Evolutionary conservation across 2,113 vertebrate species (phyloP).

Genomic region (Asarcornis scutulata): DNA sequence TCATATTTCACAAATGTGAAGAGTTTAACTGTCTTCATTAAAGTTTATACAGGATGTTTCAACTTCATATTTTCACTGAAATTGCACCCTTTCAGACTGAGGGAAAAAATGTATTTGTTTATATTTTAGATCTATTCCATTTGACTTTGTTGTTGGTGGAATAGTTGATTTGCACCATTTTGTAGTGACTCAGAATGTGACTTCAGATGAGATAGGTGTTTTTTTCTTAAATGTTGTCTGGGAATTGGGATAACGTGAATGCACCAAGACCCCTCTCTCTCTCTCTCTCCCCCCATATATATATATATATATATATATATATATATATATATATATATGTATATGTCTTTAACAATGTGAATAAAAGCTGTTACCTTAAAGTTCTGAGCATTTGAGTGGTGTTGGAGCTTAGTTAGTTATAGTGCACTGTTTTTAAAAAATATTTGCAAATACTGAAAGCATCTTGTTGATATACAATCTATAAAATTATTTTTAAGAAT

Average conservation of each 20-base stretch:
- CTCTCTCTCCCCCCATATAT: too few species aligned
- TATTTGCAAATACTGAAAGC: neutral
- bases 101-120: neutral
- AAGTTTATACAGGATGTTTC: constrained; percentile 31
- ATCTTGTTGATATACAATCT: neutral
- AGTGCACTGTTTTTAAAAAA: neutral
- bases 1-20: constrained; percentile 51
- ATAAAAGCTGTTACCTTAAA: neutral
- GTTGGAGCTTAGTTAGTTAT: neutral
- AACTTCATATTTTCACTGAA: constrained; percentile 13
- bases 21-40: constrained; percentile 60
- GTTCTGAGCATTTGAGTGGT: neutral
- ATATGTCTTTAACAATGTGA: neutral
- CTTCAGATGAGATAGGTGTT: neutral
- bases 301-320: too few species aligned
- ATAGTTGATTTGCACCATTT: neutral
- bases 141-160: neutral
- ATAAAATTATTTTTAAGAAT: neutral
- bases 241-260: neutral
- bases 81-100: neutral
- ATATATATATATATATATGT: too few species aligned
- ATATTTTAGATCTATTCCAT: neutral
- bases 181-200: neutral
- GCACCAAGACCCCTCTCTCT: too few species aligned
- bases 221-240: neutral